These are phyloP conservation scores for Porites divaricata DNA, from an alignment of 92 coral and sea anemone genomes.

Conservation along the genomic window DNA sequence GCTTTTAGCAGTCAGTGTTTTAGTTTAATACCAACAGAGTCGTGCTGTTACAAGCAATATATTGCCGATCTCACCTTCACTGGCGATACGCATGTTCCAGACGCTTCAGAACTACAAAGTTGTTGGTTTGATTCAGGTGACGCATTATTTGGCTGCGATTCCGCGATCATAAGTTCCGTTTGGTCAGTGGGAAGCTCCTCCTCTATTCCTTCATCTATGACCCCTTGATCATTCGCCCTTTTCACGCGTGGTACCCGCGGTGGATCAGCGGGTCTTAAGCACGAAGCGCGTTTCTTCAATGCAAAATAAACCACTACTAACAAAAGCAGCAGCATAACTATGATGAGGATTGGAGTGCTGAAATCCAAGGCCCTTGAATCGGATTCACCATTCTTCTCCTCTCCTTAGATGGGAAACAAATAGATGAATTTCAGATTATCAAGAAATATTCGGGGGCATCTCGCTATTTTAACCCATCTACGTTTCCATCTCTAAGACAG, in stretches of 20 bases:
- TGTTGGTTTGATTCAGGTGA: not conserved
- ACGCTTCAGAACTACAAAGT: slow-evolving; percentile 2
- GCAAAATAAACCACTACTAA: not conserved
- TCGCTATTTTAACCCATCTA: too few species aligned
- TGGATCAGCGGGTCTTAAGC: not conserved
- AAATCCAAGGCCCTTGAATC: too few species aligned
- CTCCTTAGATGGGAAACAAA: not conserved
- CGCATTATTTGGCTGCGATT: not conserved
- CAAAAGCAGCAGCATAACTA: slow-evolving; percentile 1
- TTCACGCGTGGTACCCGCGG: not conserved
- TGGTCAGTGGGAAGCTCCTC: slow-evolving; percentile 25
- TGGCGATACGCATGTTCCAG: not conserved
- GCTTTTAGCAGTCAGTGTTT: too few species aligned
- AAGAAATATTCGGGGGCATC: too few species aligned
- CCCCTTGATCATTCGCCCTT: not conserved
- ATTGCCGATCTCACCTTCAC: not conserved
- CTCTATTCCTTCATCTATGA: not conserved
- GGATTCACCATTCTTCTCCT: not conserved
- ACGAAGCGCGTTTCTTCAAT: not conserved
- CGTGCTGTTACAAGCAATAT: not conserved
- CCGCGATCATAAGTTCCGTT: not conserved
- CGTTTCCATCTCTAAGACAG: too few species aligned
- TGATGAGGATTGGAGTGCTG: not conserved
- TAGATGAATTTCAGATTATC: not conserved
- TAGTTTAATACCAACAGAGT: too few species aligned